Evolutionary conservation across 2,113 vertebrate genomes (phyloP).

Genomic region (Prionailurus viverrinus): DNA sequence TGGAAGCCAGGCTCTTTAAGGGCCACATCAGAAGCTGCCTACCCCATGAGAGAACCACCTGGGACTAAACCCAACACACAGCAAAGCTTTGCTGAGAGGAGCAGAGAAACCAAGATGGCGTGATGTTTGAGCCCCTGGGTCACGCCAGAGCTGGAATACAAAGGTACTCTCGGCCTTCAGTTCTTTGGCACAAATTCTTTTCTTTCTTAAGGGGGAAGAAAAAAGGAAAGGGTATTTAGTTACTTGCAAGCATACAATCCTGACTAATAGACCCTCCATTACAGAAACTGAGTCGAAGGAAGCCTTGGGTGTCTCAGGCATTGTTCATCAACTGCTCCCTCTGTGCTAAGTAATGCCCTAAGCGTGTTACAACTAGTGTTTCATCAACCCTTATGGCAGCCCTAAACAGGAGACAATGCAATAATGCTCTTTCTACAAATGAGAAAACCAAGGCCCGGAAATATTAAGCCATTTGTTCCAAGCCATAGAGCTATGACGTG

Average conservation of each 20-base stretch:
- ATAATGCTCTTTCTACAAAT: not conserved
- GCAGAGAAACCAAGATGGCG: not conserved
- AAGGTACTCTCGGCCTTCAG: not conserved
- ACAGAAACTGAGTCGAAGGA: not conserved
- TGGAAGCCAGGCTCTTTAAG: not conserved
- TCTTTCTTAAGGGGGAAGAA: not conserved
- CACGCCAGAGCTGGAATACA: not conserved
- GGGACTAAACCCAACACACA: not conserved
- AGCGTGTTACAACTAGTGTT: not conserved
- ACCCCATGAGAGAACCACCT: too few relatives aligned
- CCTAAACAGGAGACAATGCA: not conserved
- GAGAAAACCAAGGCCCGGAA: not conserved
- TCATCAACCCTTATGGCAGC: not conserved
- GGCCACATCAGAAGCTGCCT: not conserved
- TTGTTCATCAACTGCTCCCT: not conserved
- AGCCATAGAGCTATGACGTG: not conserved
- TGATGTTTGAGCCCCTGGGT: not conserved
- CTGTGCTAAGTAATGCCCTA: not conserved
- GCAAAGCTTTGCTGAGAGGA: not conserved
- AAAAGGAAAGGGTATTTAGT: not conserved
- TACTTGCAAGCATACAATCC: not conserved
- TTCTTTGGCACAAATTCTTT: not conserved
- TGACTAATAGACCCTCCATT: not conserved
- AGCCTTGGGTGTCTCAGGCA: not conserved
- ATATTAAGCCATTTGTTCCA: not conserved